These are phyloP conservation scores for Lycodopsis pacificus DNA, from an alignment of 2,797 vertebrate species.

Conservation along the genomic window DNA sequence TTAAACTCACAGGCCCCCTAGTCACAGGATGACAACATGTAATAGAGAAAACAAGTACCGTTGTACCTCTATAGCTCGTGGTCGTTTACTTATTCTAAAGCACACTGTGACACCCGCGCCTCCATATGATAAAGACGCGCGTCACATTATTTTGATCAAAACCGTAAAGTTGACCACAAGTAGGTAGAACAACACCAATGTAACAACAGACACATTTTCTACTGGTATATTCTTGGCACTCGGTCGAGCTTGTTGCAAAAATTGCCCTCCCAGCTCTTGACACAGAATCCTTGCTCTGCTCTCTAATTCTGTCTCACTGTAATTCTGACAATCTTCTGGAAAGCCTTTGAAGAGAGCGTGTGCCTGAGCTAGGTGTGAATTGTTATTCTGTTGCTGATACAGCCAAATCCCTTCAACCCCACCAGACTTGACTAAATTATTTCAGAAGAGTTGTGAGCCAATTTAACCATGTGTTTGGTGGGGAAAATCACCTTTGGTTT, in stretches of 20 bases:
- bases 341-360: conserved; percentile 59
- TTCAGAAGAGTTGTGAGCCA: conserved; percentile 62
- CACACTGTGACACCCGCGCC: background rate
- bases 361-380: conserved; percentile 56
- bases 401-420: conserved; percentile 70
- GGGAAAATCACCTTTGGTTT: conserved; percentile 30
- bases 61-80: background rate
- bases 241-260: conserved; percentile 33
- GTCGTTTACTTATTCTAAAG: background rate
- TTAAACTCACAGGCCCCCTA: conserved; percentile 22
- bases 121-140: background rate
- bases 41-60: conserved; percentile 21
- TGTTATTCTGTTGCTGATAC: conserved; percentile 69
- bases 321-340: conserved; percentile 56
- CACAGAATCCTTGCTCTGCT: conserved; percentile 50
- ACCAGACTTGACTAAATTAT: conserved; percentile 67
- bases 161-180: background rate
- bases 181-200: background rate
- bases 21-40: conserved; percentile 26
- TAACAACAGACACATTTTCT: background rate
- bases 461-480: conserved; percentile 56
- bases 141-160: background rate
- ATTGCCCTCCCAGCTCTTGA: conserved; percentile 54
- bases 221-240: conserved; percentile 34
- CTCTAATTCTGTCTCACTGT: conserved; percentile 42